Evolutionary conservation across 2,113 vertebrate genomes (phyloP), one percentile per base, ranked within the genome.

Genomic region (Ciconia stormi): DNA sequence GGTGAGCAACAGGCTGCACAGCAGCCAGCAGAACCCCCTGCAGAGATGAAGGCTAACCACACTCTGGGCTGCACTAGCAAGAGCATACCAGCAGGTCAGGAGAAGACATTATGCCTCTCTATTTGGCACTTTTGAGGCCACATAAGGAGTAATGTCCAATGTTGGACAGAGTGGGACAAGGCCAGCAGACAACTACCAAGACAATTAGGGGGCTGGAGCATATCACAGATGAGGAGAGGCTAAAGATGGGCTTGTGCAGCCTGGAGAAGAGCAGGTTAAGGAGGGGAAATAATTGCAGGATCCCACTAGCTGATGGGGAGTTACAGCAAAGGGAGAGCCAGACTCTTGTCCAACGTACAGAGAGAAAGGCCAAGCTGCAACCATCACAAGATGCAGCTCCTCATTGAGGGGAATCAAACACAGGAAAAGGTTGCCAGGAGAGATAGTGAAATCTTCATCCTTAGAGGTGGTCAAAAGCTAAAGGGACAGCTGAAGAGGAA

Each of bases 291-390:
- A 69, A 52, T 3, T 62, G 42, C 65, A 73, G 19, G 15, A 78
- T n/a, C 20, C 11, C 30, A 78, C 0, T 0, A 34, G 5, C 13
- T 84, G 34, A 44, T 44, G 20, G 2, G 4, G 13, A 1, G 6
- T n/a, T 81, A 10, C 1, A 40, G 50, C 49, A 19, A 91, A 86
- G 29, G 27, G 12, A 78, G 26, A 58, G 59, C 3, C 44, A 67
- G 66, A 32, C 11, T 76, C 52, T 65, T 73, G 42, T 66, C 3
- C 6, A 19, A 62, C 12, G 16, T 22, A 81, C 21, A 46, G 30
- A 73, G 5, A 12, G 5, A 66, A 84, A 62, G 16, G n/a, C 71
- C 17, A 70, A 70, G 40, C 76, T 46, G 19, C 16, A 52, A 16
- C 22, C 7, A 20, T 16, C 19, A 44, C 19, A 69, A 80, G 29